These are phyloP conservation scores for Gari tellinella DNA, from an alignment of 2,888 invertebrate species.

Conservation along the genomic window DNA sequence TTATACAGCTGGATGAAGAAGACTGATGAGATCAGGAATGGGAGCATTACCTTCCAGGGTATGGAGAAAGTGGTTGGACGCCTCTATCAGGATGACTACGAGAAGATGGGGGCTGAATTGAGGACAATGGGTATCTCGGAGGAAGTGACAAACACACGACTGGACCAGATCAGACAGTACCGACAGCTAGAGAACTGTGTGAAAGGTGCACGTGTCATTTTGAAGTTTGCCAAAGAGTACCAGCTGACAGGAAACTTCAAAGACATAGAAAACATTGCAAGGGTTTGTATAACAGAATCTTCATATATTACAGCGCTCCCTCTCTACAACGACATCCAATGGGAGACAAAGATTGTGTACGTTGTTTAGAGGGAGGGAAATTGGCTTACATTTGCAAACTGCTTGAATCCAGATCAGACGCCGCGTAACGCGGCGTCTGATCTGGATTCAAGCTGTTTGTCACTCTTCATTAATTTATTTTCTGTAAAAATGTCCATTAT, in stretches of 20 bases:
- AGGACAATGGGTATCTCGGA: conserved; percentile 11
- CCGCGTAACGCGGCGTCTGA: no score
- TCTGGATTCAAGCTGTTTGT: no score
- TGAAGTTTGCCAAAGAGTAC: conserved; percentile 47
- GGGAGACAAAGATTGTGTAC: no score
- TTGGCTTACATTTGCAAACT: no score
- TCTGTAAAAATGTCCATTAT: no score
- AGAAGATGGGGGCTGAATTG: conserved; percentile 18
- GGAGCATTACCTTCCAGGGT: conserved; percentile 19
- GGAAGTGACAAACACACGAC: conserved; percentile 13
- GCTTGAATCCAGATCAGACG: no score
- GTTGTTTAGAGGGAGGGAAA: no score
- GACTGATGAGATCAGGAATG: conserved; percentile 6
- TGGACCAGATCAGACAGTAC: conserved; percentile 56
- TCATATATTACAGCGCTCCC: no score
- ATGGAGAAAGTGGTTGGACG: conserved; percentile 21
- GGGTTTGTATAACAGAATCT: no score
- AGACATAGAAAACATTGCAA: conserved; percentile 31
- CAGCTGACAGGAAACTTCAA: conserved; percentile 57
- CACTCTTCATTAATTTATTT: no score
- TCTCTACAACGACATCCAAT: no score
- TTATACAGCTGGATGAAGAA: conserved; percentile 10
- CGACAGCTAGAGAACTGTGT: conserved; percentile 48
- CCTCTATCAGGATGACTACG: conserved; percentile 17
- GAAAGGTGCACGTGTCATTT: conserved; percentile 56